A percentile compares a stretch with the other conserved stretches of the same genome.
These are phyloP conservation scores for Labroides dimidiatus DNA, from an alignment of 2,797 vertebrate genomes.

Conservation along the genomic window DNA sequence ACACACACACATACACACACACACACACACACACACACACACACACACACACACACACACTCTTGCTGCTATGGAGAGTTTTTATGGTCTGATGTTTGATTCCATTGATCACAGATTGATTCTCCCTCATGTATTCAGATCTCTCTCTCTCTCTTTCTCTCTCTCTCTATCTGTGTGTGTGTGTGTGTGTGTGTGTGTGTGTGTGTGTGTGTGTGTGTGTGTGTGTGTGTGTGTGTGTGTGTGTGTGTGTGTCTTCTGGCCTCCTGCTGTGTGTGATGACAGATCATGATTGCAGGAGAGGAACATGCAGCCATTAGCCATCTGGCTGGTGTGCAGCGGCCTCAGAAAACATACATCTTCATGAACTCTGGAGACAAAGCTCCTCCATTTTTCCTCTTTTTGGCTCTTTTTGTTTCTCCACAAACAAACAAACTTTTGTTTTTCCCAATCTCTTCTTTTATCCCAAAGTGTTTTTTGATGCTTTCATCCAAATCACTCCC, in stretches of 20 bases:
- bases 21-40: not conserved
- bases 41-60: no score
- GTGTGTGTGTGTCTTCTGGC: slow-evolving; percentile 7
- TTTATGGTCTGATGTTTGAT: slow-evolving; percentile 36
- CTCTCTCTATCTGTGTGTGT: no score
- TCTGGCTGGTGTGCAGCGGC: slow-evolving; percentile 32
- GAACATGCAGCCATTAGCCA: slow-evolving; percentile 37
- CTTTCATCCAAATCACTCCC: slow-evolving; percentile 39
- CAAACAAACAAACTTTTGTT: slow-evolving; percentile 25
- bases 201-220: slow-evolving; percentile 24
- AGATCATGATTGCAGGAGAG: slow-evolving; percentile 31
- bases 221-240: slow-evolving; percentile 6
- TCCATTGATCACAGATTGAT: slow-evolving; percentile 49
- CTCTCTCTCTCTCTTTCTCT: no score
- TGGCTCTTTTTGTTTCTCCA: slow-evolving; percentile 20
- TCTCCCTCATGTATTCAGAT: no score
- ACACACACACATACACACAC: slow-evolving; percentile 22
- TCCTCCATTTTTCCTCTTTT: not conserved
- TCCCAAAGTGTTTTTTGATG: slow-evolving; percentile 46
- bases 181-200: no score
- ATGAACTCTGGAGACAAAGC: slow-evolving; percentile 3
- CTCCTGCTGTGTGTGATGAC: slow-evolving; percentile 37
- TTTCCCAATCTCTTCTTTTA: slow-evolving; percentile 11
- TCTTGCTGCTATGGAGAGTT: no score
- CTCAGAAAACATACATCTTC: slow-evolving; percentile 21